Percentiles rank a stretch among this genome's conserved stretches.
Evolutionary conservation across 2,888 invertebrate genomes (phyloP).

Genomic region (Pandemis cinnamomeana): DNA sequence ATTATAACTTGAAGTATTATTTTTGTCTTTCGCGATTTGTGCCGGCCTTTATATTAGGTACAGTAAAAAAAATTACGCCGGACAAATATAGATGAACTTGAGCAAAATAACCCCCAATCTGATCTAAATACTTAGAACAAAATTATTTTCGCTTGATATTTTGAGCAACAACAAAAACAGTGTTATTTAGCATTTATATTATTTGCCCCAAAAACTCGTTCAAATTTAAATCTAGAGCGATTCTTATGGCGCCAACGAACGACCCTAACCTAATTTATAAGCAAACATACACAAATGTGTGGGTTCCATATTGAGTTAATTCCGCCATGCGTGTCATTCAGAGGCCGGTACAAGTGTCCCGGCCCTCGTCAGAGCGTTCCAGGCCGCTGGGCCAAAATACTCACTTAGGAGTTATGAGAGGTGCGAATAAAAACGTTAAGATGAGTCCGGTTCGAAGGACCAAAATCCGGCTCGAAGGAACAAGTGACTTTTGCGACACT

Average conservation of each 20-base stretch:
- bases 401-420: neutral
- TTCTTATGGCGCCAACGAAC: neutral
- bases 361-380: constrained; percentile 3
- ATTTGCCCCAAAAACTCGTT: too few species aligned
- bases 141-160: too few species aligned
- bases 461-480: neutral
- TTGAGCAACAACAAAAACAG: too few species aligned
- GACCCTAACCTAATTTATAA: neutral
- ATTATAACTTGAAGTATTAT: too few species aligned
- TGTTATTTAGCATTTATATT: too few species aligned
- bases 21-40: too few species aligned
- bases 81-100: too few species aligned
- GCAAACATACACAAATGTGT: neutral
- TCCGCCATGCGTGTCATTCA: constrained; percentile 6
- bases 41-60: too few species aligned
- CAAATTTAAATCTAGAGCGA: neutral
- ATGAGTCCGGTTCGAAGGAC: neutral
- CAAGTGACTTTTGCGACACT: neutral
- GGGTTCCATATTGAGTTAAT: constrained; percentile 3
- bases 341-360: neutral
- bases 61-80: too few species aligned
- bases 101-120: too few species aligned
- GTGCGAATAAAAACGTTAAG: neutral
- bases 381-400: neutral
- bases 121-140: too few species aligned